Percentiles rank a stretch among this genome's conserved stretches.
Evolutionary conservation across 2,797 vertebrate genomes (phyloP).

Genomic region (Poeciliopsis turneri): DNA sequence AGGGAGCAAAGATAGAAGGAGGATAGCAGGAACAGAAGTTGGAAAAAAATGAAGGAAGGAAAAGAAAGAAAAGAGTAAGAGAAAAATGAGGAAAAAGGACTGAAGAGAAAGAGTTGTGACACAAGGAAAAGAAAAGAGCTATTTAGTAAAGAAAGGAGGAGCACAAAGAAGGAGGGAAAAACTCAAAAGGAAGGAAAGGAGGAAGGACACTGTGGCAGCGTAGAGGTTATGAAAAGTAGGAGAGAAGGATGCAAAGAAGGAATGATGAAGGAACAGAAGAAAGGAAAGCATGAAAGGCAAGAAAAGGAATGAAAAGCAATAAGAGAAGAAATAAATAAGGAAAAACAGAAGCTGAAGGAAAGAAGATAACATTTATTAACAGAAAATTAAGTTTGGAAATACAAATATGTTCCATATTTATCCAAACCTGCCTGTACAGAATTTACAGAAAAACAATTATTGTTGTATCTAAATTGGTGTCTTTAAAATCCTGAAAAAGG

Average conservation of each 20-base stretch:
- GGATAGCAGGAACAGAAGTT: background rate
- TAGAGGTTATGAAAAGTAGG: background rate
- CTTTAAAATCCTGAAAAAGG: background rate
- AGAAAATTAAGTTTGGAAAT: background rate
- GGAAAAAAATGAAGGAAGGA: background rate
- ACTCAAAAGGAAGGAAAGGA: background rate
- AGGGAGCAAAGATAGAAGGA: background rate
- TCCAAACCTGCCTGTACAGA: background rate
- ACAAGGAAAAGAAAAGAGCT: background rate
- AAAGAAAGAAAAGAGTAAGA: background rate
- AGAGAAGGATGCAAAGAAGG: background rate
- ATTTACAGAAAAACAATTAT: conserved; percentile 12
- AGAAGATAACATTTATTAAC: background rate
- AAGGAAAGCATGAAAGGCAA: background rate
- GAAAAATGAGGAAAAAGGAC: background rate
- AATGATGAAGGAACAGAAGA: background rate
- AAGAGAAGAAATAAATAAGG: background rate
- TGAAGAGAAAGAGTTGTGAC: background rate
- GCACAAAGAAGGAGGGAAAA: background rate
- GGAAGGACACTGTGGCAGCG: background rate
- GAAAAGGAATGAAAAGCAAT: background rate
- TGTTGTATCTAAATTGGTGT: conserved; percentile 15
- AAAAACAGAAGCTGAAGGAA: background rate
- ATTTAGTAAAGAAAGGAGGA: background rate
- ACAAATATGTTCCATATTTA: background rate